phyloP scores from a whole-genome alignment of 2,797 vertebrate genomes.

The Pempheris klunzingeri region DNA sequence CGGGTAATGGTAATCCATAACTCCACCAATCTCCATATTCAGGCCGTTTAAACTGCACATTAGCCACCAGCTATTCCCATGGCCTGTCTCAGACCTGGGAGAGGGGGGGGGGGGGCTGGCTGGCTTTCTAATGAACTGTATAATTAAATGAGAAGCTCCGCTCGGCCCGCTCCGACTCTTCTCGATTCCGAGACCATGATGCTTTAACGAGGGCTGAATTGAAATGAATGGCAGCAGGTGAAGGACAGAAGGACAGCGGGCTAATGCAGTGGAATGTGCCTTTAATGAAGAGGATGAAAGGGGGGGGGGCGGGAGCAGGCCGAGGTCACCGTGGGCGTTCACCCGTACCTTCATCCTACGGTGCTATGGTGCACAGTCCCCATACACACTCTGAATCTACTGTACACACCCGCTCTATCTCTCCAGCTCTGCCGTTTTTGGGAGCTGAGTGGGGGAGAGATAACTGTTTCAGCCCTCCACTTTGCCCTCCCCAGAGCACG shows the following conservation, averaged over 20 bases:
- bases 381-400: slow-evolving; percentile 8
- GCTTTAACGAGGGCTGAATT: slow-evolving; percentile 69
- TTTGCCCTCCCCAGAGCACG: slow-evolving; percentile 65
- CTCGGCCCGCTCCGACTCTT: slow-evolving; percentile 48
- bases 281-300: slow-evolving; percentile 79
- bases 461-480: slow-evolving; percentile 64
- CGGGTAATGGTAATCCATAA: slow-evolving; percentile 67
- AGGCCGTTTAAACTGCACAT: slow-evolving; percentile 73
- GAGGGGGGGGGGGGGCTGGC: background rate
- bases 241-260: slow-evolving; percentile 72
- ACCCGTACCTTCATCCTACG: slow-evolving; percentile 17
- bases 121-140: slow-evolving; percentile 75
- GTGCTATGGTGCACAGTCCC: background rate
- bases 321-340: slow-evolving; percentile 56
- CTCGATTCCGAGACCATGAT: slow-evolving; percentile 29
- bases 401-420: background rate
- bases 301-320: background rate
- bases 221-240: slow-evolving; percentile 77
- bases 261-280: slow-evolving; percentile 67
- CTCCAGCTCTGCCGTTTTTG: slow-evolving; percentile 15
- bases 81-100: slow-evolving; percentile 40
- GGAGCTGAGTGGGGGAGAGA: slow-evolving; percentile 63
- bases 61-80: slow-evolving; percentile 68
- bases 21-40: slow-evolving; percentile 76
- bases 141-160: slow-evolving; percentile 80